Conservation (phyloP, 2,113 vertebrate species). For the Orientallactaga bullata region DNA sequence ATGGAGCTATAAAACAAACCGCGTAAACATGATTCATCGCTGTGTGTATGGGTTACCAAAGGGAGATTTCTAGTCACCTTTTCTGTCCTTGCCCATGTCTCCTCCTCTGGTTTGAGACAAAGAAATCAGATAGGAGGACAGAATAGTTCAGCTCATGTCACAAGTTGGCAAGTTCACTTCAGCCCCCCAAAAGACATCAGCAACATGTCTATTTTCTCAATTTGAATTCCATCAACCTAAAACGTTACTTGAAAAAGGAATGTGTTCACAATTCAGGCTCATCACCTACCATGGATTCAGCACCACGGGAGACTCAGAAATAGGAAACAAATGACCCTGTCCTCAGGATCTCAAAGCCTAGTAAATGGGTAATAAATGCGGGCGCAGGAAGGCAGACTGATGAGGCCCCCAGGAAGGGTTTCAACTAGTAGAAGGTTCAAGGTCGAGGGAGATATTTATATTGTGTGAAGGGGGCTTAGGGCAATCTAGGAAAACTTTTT, state of each 20-base stretch:
- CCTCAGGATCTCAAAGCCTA: neutral
- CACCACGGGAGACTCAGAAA: neutral
- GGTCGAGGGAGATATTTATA: constrained; percentile 11
- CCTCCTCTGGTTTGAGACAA: neutral
- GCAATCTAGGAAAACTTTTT: neutral
- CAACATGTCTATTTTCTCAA: constrained; percentile 34
- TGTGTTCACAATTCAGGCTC: neutral
- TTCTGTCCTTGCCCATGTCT: constrained; percentile 15
- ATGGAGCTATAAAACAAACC: constrained; percentile 15
- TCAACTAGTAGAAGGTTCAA: neutral
- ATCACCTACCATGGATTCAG: neutral
- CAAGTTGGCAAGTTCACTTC: constrained; percentile 2
- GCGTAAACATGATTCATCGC: neutral
- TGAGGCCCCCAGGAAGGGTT: neutral
- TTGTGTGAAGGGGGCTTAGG: neutral
- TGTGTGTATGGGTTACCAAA: constrained; percentile 31
- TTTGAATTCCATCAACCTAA: constrained; percentile 63
- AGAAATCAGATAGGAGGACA: constrained; percentile 39
- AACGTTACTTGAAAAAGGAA: constrained; percentile 10
- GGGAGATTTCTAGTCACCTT: constrained; percentile 36
- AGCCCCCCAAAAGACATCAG: constrained; percentile 13
- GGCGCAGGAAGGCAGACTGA: neutral
- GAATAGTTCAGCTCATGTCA: neutral
- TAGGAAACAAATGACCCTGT: neutral
- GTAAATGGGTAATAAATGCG: constrained; percentile 32